phyloP scores from a whole-genome alignment of 1,140 invertebrate genomes.

The Stegodyphus dumicola region DNA sequence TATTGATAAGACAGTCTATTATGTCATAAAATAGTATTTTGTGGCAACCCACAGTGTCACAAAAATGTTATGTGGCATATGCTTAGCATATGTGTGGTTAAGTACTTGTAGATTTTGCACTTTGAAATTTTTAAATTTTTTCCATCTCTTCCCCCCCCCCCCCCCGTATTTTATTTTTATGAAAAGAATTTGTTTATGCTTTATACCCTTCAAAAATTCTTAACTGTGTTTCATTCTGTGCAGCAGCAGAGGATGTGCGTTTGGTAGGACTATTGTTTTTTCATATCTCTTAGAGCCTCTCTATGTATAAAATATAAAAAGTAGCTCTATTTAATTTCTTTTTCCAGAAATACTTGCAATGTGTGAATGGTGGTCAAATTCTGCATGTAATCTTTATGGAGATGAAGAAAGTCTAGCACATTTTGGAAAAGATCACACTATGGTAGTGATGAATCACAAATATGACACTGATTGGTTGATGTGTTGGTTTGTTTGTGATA shows the following conservation, averaged over 20 bases:
- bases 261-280: not conserved
- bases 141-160: too few relatives aligned
- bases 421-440: slow-evolving; percentile 88
- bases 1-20: too few relatives aligned
- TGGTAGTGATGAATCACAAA: slow-evolving; percentile 93
- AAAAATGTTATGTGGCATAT: too few relatives aligned
- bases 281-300: not conserved
- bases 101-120: too few relatives aligned
- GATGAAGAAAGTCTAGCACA: slow-evolving; percentile 81
- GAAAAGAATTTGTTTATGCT: not conserved
- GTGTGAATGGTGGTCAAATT: slow-evolving; percentile 91
- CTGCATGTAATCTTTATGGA: slow-evolving; percentile 78
- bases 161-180: too few relatives aligned
- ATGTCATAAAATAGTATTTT: too few relatives aligned
- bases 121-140: too few relatives aligned
- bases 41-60: too few relatives aligned
- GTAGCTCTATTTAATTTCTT: slow-evolving; percentile 62
- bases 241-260: too few relatives aligned
- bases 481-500: slow-evolving; percentile 87
- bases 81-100: too few relatives aligned
- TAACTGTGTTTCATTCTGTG: not conserved
- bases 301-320: slow-evolving; percentile 22
- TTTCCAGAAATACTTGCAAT: slow-evolving; percentile 89
- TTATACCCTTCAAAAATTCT: not conserved
- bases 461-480: slow-evolving; percentile 96